These are phyloP conservation scores for Piaya cayana DNA, from an alignment of 2,113 vertebrate genomes.

Conservation along the genomic window DNA sequence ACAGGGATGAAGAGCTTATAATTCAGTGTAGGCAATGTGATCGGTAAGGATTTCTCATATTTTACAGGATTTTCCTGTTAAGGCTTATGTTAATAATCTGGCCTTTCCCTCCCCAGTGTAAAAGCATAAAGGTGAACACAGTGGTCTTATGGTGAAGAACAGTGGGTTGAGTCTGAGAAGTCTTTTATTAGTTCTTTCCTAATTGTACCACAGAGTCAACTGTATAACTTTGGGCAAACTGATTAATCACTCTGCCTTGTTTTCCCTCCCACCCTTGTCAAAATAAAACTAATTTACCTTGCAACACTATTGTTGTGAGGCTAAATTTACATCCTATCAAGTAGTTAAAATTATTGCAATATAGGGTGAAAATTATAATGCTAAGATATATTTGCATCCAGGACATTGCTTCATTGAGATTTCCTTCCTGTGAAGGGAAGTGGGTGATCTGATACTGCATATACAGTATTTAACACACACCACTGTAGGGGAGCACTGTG, in stretches of 20 bases:
- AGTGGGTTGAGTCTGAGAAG: neutral
- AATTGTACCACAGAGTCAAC: neutral
- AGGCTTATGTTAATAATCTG: neutral
- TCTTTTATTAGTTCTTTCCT: neutral
- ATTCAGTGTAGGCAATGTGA: slow-evolving; percentile 94
- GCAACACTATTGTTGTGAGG: neutral
- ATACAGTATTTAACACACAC: neutral
- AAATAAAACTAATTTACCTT: neutral
- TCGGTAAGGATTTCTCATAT: slow-evolving; percentile 76
- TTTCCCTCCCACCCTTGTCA: neutral
- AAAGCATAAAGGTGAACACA: neutral
- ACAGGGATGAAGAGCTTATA: slow-evolving; percentile 89
- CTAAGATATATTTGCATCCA: neutral
- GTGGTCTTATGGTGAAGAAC: slow-evolving; percentile 10
- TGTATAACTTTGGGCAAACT: neutral
- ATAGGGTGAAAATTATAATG: neutral
- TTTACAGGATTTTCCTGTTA: neutral
- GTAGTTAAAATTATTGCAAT: neutral
- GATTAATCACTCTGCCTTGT: neutral
- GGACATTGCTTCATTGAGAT: neutral
- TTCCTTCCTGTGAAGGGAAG: neutral
- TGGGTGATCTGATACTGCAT: neutral
- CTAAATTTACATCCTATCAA: neutral
- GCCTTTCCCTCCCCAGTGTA: neutral
- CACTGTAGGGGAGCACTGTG: neutral